These are phyloP conservation scores for Dryococelus australis DNA, from an alignment of 2,888 invertebrate species.

Conservation along the genomic window DNA sequence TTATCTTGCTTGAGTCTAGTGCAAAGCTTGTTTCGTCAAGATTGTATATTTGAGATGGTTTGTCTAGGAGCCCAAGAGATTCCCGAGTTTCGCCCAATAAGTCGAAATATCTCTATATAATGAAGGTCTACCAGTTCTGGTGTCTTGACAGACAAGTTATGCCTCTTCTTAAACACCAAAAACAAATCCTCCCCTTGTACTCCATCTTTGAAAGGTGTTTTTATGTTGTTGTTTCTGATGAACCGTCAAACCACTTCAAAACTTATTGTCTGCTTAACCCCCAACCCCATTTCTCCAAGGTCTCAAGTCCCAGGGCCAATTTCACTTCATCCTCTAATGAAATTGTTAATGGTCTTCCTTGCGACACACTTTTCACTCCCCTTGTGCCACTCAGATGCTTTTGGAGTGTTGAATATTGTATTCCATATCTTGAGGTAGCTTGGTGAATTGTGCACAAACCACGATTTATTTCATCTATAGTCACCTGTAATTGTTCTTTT, in stretches of 20 bases:
- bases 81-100: constrained; percentile 39
- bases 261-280: constrained; percentile 52
- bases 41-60: constrained; percentile 45
- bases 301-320: constrained; percentile 48
- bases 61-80: constrained; percentile 46
- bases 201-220: constrained; percentile 52
- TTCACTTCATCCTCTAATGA: constrained; percentile 50
- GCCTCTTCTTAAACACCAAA: constrained; percentile 50
- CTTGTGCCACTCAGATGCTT: constrained; percentile 46
- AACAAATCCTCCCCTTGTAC: constrained; percentile 53
- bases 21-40: constrained; percentile 49
- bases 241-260: constrained; percentile 51
- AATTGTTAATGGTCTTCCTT: constrained; percentile 49
- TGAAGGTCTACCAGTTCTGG: constrained; percentile 53
- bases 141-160: constrained; percentile 54
- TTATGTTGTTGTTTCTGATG: constrained; percentile 50
- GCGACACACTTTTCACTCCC: constrained; percentile 46
- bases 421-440: constrained; percentile 42
- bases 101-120: constrained; percentile 39
- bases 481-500: constrained; percentile 37
- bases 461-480: constrained; percentile 43
- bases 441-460: constrained; percentile 37
- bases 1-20: constrained; percentile 47
- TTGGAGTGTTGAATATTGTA: constrained; percentile 46
- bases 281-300: constrained; percentile 53